A percentile compares a stretch with the other conserved stretches of the same genome.
These are phyloP conservation scores for Beroe ovata DNA, from an alignment of 37 sponge, comb jelly and placozoan species.

Conservation along the genomic window DNA sequence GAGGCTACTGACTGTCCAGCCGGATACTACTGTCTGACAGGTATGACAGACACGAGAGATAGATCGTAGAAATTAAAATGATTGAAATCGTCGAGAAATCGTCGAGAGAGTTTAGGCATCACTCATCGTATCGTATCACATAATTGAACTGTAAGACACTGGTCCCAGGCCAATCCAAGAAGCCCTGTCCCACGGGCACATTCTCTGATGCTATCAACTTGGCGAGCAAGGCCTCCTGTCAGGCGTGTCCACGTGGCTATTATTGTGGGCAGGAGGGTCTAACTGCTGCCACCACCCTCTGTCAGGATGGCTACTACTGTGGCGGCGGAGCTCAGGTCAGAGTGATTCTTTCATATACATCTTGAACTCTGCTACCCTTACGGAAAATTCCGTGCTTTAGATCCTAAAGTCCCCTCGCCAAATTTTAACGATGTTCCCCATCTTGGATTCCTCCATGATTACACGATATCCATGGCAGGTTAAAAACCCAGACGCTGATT, in stretches of 20 bases:
- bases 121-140: too few species aligned
- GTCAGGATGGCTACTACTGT: slow-evolving; percentile 45
- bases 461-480: too few species aligned
- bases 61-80: too few species aligned
- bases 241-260: not conserved
- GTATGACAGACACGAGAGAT: too few species aligned
- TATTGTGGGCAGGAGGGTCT: slow-evolving; percentile 2
- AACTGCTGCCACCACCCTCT: not conserved
- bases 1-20: slow-evolving; percentile 45
- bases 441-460: too few species aligned
- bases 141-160: too few species aligned
- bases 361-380: not conserved
- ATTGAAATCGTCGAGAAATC: too few species aligned
- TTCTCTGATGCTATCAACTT: slow-evolving; percentile 34
- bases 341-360: not conserved
- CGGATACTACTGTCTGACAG: slow-evolving; percentile 32
- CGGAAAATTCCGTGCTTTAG: not conserved
- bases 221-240: not conserved
- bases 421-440: too few species aligned
- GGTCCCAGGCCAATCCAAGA: slow-evolving; percentile 32
- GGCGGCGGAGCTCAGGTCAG: slow-evolving; percentile 42
- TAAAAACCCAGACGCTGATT: not conserved
- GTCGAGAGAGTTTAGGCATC: too few species aligned
- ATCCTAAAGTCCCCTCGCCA: too few species aligned
- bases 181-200: slow-evolving; percentile 22